Percentiles rank a stretch among this genome's conserved stretches.
Evolutionary conservation across 92 coral and sea anemone species (phyloP).

Genomic region (Umimayanthus kanabou): DNA sequence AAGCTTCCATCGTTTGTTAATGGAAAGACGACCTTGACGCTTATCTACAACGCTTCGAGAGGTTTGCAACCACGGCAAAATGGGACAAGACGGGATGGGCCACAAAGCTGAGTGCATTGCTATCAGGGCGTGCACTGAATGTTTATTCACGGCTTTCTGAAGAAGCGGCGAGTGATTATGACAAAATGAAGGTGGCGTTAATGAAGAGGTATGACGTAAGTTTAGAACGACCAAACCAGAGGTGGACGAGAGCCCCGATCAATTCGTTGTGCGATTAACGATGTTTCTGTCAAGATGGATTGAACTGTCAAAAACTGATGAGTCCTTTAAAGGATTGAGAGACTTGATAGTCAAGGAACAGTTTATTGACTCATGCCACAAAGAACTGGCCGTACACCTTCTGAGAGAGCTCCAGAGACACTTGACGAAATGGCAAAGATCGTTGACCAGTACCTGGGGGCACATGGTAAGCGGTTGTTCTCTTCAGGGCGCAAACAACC

Average conservation of each 20-base stretch:
- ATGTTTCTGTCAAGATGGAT: conserved; percentile 42
- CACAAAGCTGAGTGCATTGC: conserved; percentile 39
- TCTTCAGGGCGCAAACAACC: not conserved
- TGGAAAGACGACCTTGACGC: not conserved
- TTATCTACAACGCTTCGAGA: conserved; percentile 11
- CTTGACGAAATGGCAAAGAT: too few species aligned
- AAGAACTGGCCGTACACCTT: conserved; percentile 43
- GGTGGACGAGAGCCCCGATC: conserved; percentile 47
- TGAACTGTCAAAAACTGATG: conserved; percentile 45
- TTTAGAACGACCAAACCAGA: conserved; percentile 53
- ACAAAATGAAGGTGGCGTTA: conserved; percentile 27
- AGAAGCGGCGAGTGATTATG: conserved; percentile 45
- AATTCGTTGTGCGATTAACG: conserved; percentile 30
- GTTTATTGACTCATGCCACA: conserved; percentile 19
- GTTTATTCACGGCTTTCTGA: conserved; percentile 41
- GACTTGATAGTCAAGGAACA: conserved; percentile 30
- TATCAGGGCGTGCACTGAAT: conserved; percentile 56
- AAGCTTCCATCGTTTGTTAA: not conserved
- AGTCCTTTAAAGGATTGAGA: conserved; percentile 31
- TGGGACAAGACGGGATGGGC: conserved; percentile 53
- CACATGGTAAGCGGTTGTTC: not conserved
- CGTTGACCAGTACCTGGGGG: not conserved
- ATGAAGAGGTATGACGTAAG: conserved; percentile 54
- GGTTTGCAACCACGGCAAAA: conserved; percentile 41
- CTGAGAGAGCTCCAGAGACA: conserved; percentile 45